Base-by-base conservation (phyloP, 1,140 invertebrate genomes). In the Orchestia grillus region DNA sequence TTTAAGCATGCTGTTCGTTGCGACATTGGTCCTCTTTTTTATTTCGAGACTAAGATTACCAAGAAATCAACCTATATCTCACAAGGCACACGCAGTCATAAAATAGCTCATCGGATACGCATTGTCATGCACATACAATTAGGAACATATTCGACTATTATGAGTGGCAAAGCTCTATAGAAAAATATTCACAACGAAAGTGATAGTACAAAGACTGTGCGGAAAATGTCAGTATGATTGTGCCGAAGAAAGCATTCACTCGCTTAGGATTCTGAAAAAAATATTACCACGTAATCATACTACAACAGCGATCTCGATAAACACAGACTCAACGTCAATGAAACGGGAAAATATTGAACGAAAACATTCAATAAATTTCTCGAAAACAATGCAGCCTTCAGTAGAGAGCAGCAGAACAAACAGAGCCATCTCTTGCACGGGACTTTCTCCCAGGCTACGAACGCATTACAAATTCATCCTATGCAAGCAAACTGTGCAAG, bases 401-500 rank as follows among this genome's bases (percentile, higher is more conserved):
- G 88, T 91, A 91, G 44, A 94, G 92, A 94, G 40, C 8, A 47
- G 44, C 44, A 45, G 44, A 47, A 19, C 92, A 47, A 94, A 94
- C 92, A 94, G 8, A 94, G 36, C 41, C 43, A 47, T 91, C 19
- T 44, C 92, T 47, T 42, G 36, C 44, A 44, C 43, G 6, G 41
- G 23, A 44, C 92, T 94, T 94, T 94, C 92, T 47, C 92, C 41
- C 4, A 42, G 88, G 41, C 41, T 28, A 90, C 16, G 6, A 90
- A 42, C 41, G n/a, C 88, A 28, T 90, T 90, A 44, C 45, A 47
- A 44, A 94, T 94, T 94, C 92, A 44, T 94, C 43, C 92, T 36
- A 11, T 47, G 44, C 44, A 94, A 45, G 92, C 92, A 94, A 44
- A 40, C 43, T 44, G 92, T 47, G 44, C 92, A 45, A 45, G 40